A percentile compares a stretch with the other conserved stretches of the same genome.
Evolutionary conservation across 1,140 invertebrate species (phyloP).

Genomic region (Hylaeus volcanicus): DNA sequence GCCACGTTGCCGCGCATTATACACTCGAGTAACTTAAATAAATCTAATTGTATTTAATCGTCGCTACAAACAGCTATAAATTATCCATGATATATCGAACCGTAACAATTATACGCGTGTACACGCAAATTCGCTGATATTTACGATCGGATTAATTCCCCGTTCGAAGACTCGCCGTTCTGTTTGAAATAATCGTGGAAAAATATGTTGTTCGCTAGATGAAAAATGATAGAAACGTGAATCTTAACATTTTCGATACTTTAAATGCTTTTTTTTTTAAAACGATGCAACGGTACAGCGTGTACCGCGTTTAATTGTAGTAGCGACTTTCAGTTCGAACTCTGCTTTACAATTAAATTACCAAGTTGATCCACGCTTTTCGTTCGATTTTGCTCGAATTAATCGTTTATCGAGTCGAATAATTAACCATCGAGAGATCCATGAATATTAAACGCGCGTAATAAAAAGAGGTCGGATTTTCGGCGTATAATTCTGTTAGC

Average conservation of each 20-base stretch:
- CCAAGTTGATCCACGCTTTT: constrained; percentile 6
- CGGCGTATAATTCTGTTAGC: constrained; percentile 42
- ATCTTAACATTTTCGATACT: no score
- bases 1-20: background rate
- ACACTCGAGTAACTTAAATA: background rate
- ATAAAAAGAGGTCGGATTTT: constrained; percentile 51
- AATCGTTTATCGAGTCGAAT: constrained; percentile 45
- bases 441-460: constrained; percentile 49
- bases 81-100: constrained; percentile 9
- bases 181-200: background rate
- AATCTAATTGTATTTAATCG: constrained; percentile 12
- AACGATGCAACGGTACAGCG: no score
- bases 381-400: constrained; percentile 23
- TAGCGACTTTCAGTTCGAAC: background rate
- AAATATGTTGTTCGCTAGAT: background rate
- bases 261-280: no score
- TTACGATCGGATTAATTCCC: constrained; percentile 11
- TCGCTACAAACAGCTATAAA: background rate
- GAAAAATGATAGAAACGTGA: background rate
- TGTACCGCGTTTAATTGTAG: background rate
- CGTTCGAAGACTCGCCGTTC: background rate
- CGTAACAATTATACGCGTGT: constrained; percentile 9
- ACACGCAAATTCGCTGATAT: constrained; percentile 17
- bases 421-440: constrained; percentile 34
- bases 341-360: constrained; percentile 23